phyloP scores from a whole-genome alignment of 2,113 vertebrate genomes.

The Colossoma macropomum region DNA sequence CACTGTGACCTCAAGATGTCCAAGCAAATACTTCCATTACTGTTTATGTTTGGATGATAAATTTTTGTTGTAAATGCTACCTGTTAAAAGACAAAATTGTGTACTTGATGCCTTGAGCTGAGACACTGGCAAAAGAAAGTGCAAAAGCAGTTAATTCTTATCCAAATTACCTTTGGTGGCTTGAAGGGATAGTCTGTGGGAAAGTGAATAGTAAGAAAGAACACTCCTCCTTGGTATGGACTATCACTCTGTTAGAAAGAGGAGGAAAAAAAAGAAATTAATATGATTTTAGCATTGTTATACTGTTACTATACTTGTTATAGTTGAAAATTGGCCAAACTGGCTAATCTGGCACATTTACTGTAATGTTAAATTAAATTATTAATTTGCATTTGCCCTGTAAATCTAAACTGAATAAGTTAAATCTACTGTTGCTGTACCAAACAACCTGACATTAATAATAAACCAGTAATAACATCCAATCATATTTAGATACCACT shows the following conservation, averaged over 20 bases:
- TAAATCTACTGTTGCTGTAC: not conserved
- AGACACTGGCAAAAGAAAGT: not conserved
- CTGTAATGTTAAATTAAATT: too few species aligned
- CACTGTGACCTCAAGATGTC: constrained; percentile 64
- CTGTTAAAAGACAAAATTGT: constrained; percentile 32
- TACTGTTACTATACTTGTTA: not conserved
- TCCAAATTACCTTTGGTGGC: constrained; percentile 55
- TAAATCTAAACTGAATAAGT: too few species aligned
- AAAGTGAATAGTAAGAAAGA: constrained; percentile 65
- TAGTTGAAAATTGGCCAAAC: too few species aligned
- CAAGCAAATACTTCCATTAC: constrained; percentile 64
- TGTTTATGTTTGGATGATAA: constrained; percentile 64
- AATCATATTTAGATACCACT: not conserved
- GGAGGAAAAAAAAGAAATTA: not conserved
- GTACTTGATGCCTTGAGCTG: not conserved
- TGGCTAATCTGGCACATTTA: too few species aligned
- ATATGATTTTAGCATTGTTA: not conserved
- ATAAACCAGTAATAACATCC: not conserved
- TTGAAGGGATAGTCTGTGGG: constrained; percentile 65
- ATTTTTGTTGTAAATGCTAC: constrained; percentile 64
- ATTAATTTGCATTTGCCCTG: too few species aligned
- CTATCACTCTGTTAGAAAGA: constrained; percentile 54
- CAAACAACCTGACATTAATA: not conserved
- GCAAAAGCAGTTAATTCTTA: not conserved
- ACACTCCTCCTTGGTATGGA: constrained; percentile 62